Conservation (phyloP, 2,113 vertebrate species). For the Mungos mungo region DNA sequence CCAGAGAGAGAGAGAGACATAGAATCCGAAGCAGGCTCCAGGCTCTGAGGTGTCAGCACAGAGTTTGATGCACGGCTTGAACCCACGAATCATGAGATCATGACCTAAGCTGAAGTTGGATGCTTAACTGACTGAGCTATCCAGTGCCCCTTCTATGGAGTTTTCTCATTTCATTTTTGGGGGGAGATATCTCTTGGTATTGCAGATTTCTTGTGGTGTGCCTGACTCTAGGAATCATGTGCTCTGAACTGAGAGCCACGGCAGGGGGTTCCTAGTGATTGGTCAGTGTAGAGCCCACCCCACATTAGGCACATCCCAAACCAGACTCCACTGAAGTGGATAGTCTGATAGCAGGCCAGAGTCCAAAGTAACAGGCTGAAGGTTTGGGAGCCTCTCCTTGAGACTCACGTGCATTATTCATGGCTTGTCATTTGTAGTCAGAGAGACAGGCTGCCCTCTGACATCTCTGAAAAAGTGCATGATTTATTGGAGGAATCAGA, state of each 20-base stretch:
- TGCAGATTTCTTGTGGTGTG: neutral
- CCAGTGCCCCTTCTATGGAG: neutral
- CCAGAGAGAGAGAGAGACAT: too few relatives aligned
- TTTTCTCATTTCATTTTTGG: neutral
- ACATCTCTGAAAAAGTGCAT: constrained; percentile 80
- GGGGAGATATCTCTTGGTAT: neutral
- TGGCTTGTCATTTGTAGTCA: constrained; percentile 79
- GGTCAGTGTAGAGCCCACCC: neutral
- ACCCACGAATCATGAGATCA: too few relatives aligned
- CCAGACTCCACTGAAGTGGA: neutral
- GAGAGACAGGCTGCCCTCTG: constrained; percentile 76
- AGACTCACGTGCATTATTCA: constrained; percentile 76
- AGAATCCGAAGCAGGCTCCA: too few relatives aligned
- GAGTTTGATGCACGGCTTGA: too few relatives aligned
- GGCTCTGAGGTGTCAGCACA: too few relatives aligned
- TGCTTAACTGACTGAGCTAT: too few relatives aligned
- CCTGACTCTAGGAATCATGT: neutral
- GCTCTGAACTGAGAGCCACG: neutral
- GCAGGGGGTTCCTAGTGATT: neutral
- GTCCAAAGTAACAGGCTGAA: neutral
- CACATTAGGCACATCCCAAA: neutral
- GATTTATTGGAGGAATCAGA: constrained; percentile 81
- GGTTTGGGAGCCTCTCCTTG: neutral
- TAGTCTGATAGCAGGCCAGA: neutral
- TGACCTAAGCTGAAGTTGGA: too few relatives aligned